Percentiles rank a stretch among this genome's conserved stretches.
Evolutionary conservation across 2,888 invertebrate species (phyloP).

Genomic region (Stenotaenia linearis): DNA sequence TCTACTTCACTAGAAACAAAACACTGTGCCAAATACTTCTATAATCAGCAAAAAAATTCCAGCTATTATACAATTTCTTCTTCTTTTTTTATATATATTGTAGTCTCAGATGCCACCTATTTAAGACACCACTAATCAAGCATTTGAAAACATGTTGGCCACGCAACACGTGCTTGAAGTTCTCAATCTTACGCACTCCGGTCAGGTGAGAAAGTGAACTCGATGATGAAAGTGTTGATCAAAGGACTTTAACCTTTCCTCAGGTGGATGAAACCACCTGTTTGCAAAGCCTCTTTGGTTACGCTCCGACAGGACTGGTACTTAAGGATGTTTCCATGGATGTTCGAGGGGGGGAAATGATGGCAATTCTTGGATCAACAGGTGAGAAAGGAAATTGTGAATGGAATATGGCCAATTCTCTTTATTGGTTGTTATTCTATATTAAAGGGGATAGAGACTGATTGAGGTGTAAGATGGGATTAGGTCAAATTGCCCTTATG

Average conservation of each 20-base stretch:
- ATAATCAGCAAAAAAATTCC: too few species aligned
- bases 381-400: conserved; percentile 52
- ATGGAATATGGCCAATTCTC: too few species aligned
- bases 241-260: conserved; percentile 31
- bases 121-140: background rate
- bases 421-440: too few species aligned
- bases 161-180: conserved; percentile 72
- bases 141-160: background rate
- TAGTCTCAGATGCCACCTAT: background rate
- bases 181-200: conserved; percentile 81
- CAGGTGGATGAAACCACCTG: conserved; percentile 48
- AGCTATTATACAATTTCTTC: too few species aligned
- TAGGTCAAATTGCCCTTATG: too few species aligned
- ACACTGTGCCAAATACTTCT: too few species aligned
- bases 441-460: too few species aligned
- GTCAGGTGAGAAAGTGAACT: conserved; percentile 59
- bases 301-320: conserved; percentile 75
- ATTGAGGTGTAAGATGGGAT: too few species aligned
- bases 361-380: conserved; percentile 88
- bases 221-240: background rate
- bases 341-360: conserved; percentile 86
- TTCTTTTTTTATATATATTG: too few species aligned
- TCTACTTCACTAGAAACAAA: too few species aligned
- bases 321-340: conserved; percentile 87
- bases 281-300: conserved; percentile 66